Conservation (phyloP, 2,888 invertebrate genomes). For the Dilophus febrilis region DNA sequence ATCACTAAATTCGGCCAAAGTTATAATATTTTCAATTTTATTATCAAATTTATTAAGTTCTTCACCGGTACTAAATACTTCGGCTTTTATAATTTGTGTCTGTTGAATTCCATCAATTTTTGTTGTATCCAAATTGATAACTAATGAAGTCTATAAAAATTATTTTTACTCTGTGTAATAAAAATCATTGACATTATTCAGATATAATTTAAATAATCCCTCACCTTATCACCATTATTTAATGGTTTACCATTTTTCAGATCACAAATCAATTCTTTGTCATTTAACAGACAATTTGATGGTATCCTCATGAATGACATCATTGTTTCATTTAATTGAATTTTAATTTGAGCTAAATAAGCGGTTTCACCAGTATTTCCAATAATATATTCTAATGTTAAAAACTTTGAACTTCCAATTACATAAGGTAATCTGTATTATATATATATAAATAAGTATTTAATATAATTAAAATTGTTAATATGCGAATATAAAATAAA, state of each 20-base stretch:
- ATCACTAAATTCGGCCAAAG: conserved; percentile 23
- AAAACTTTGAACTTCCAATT: conserved; percentile 23
- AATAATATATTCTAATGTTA: conserved; percentile 24
- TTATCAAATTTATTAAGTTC: conserved; percentile 22
- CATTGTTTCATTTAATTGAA: conserved; percentile 27
- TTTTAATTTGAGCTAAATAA: conserved; percentile 30
- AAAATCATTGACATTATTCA: no score
- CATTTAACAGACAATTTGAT: conserved; percentile 27
- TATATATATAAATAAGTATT: no score
- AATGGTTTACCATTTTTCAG: conserved; percentile 1
- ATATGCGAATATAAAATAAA: conserved; percentile 1
- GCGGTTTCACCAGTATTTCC: conserved; percentile 32
- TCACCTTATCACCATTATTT: neutral
- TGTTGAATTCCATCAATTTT: conserved; percentile 19
- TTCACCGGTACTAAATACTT: conserved; percentile 26
- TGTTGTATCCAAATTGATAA: conserved; percentile 20
- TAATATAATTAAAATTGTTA: no score
- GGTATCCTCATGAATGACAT: conserved; percentile 25
- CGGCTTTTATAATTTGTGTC: conserved; percentile 19
- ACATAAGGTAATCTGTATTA: conserved; percentile 20
- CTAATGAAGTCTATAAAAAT: neutral
- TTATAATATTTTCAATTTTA: conserved; percentile 17
- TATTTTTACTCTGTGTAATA: no score
- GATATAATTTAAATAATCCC: no score
- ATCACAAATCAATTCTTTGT: conserved; percentile 23